Percentiles rank a stretch among this genome's conserved stretches.
Conservation (phyloP, 2,113 vertebrate species). For the Otis tarda region DNA sequence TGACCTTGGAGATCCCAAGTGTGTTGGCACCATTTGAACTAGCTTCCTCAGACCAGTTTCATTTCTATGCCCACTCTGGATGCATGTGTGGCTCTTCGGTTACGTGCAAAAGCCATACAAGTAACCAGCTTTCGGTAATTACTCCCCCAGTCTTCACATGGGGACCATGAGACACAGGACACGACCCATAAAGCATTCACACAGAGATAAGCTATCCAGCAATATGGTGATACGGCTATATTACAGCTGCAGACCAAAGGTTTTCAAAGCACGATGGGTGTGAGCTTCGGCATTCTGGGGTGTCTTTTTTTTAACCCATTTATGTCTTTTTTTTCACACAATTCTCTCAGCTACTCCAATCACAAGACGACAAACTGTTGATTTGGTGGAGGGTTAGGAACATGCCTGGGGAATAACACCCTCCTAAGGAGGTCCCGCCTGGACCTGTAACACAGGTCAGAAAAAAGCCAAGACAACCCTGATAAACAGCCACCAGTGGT, state of each 20-base stretch:
- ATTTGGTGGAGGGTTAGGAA: neutral
- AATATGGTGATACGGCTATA: neutral
- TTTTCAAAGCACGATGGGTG: neutral
- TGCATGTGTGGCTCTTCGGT: neutral
- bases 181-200: neutral
- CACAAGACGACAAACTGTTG: neutral
- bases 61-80: neutral
- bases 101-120: neutral
- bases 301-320: neutral
- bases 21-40: rapidly evolving
- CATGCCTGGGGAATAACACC: neutral
- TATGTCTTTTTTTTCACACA: neutral
- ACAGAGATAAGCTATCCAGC: neutral
- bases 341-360: neutral
- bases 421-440: no score
- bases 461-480: neutral
- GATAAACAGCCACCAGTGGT: neutral
- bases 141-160: neutral
- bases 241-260: neutral
- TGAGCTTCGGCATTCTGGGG: neutral
- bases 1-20: neutral
- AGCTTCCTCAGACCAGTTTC: neutral
- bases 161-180: neutral
- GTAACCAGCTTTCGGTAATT: neutral
- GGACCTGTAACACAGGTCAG: neutral